These are phyloP conservation scores for Eudasyphora cyanicolor DNA, from an alignment of 2,888 invertebrate species.

Conservation along the genomic window DNA sequence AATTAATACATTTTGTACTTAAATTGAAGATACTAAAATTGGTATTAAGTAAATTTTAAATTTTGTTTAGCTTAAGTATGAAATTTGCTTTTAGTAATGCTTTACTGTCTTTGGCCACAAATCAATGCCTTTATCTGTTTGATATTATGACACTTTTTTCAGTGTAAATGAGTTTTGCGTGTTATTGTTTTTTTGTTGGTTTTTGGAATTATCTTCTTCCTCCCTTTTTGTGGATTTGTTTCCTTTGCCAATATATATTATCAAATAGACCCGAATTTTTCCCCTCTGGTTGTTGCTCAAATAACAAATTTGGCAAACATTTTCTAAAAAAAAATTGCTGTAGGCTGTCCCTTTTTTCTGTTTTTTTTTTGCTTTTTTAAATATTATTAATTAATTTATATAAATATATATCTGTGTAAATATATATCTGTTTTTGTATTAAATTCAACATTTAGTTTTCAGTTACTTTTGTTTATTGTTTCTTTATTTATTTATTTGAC, in stretches of 20 bases:
- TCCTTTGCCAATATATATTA: background rate
- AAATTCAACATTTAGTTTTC: slow-evolving; percentile 24
- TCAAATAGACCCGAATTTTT: background rate
- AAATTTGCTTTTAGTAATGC: too few relatives aligned
- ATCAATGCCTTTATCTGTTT: too few relatives aligned
- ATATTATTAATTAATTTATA: slow-evolving; percentile 11
- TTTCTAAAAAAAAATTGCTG: slow-evolving; percentile 3
- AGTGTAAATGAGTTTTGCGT: background rate
- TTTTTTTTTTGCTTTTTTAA: background rate
- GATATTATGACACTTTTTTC: too few relatives aligned
- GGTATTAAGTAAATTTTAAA: too few relatives aligned
- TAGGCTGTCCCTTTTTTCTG: slow-evolving; percentile 1
- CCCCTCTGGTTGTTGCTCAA: slow-evolving; percentile 16
- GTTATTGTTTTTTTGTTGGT: background rate
- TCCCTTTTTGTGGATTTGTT: background rate
- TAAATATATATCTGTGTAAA: slow-evolving; percentile 3
- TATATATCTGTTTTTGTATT: slow-evolving; percentile 10
- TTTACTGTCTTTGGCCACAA: too few relatives aligned
- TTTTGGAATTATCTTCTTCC: background rate
- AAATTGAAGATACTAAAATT: too few relatives aligned
- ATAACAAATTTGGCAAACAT: background rate
- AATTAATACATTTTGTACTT: too few relatives aligned
- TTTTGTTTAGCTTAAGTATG: too few relatives aligned
- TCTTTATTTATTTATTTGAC: background rate
- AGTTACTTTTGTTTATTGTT: slow-evolving; percentile 1